phyloP scores from a whole-genome alignment of 2,888 invertebrate species.

The Trachelus troglodyta region DNA sequence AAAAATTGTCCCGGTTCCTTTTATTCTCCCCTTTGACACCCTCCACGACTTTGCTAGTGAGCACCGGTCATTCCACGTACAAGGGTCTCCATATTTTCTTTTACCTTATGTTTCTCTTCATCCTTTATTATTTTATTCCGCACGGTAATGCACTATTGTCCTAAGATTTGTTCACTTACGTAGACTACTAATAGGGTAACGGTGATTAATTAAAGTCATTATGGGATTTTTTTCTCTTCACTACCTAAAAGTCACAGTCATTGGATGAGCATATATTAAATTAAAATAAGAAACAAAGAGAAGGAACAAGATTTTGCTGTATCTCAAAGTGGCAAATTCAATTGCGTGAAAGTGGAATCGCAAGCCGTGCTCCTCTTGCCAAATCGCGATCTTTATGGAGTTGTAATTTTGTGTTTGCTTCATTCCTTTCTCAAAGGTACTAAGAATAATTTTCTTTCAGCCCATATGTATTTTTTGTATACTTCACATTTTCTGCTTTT shows the following conservation, averaged over 20 bases:
- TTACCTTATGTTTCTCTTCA: not conserved
- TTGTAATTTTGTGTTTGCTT: not conserved
- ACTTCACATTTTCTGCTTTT: not conserved
- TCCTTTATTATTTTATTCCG: not conserved
- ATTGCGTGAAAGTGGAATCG: not conserved
- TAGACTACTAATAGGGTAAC: not conserved
- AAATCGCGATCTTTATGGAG: not conserved
- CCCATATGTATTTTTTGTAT: not conserved
- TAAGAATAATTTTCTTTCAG: not conserved
- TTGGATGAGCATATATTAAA: constrained; percentile 47
- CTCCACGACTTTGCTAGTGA: not conserved
- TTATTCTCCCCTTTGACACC: not conserved
- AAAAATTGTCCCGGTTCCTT: not conserved
- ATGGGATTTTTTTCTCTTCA: constrained; percentile 25
- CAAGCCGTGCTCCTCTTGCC: not conserved
- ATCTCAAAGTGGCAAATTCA: not conserved
- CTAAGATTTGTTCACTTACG: not conserved
- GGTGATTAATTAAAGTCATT: not conserved
- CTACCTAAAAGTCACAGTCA: constrained; percentile 55
- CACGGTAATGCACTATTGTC: not conserved
- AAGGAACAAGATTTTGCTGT: not conserved
- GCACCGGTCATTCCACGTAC: not conserved
- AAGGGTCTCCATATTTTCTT: not conserved
- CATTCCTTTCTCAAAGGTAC: not conserved
- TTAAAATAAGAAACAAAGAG: not conserved